Conservation (phyloP, 1,140 invertebrate species). For the Zaprionus ghesquierei region DNA sequence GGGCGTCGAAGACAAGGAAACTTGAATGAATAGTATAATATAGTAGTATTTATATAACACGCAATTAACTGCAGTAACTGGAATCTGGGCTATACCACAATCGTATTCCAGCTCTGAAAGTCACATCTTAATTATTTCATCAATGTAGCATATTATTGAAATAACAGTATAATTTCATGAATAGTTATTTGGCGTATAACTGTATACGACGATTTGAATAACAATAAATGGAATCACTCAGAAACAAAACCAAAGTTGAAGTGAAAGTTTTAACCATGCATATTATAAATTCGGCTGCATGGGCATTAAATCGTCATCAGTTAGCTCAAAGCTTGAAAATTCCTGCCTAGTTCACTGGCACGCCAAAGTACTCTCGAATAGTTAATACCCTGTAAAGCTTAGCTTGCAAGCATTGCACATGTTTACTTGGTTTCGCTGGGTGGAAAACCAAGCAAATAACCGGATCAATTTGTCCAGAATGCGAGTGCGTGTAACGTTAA, state of each 20-base stretch:
- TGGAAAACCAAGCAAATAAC: constrained; percentile 10
- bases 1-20: constrained; percentile 14
- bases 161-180: constrained; percentile 38
- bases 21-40: constrained; percentile 11
- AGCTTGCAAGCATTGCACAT: background rate
- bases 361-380: background rate
- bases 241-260: constrained; percentile 25
- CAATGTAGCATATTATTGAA: constrained; percentile 17
- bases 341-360: background rate
- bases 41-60: background rate
- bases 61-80: constrained; percentile 4
- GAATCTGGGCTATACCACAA: background rate
- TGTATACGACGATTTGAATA: constrained; percentile 42
- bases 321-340: constrained; percentile 9
- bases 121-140: constrained; percentile 31
- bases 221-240: constrained; percentile 42
- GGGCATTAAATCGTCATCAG: constrained; percentile 37
- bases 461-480: constrained; percentile 14
- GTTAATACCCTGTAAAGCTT: constrained; percentile 10
- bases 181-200: constrained; percentile 26
- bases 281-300: constrained; percentile 39
- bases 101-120: constrained; percentile 23
- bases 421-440: background rate
- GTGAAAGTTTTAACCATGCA: constrained; percentile 42
- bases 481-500: background rate